These are phyloP conservation scores for Macrocentrus cingulum DNA, from an alignment of 1,140 invertebrate species.

Conservation along the genomic window DNA sequence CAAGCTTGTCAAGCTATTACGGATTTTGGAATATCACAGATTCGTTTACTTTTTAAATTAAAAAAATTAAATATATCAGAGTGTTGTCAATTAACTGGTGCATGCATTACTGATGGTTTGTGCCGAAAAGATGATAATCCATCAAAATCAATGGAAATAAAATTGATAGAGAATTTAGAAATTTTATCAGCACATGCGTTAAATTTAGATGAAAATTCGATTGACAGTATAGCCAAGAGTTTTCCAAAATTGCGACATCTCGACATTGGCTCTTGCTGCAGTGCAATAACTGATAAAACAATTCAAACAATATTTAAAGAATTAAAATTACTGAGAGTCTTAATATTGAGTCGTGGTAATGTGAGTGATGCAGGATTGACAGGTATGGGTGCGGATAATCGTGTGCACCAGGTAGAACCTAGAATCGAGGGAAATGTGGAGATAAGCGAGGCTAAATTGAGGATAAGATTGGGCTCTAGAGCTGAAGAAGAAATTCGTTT, in stretches of 20 bases:
- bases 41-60: constrained; percentile 61
- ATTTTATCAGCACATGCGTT: constrained; percentile 66
- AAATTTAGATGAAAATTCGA: constrained; percentile 63
- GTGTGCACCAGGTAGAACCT: constrained; percentile 12
- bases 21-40: constrained; percentile 60
- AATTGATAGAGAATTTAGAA: too few species aligned
- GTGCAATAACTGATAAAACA: constrained; percentile 68
- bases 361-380: constrained; percentile 69
- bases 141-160: too few species aligned
- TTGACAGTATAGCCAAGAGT: constrained; percentile 61
- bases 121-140: too few species aligned
- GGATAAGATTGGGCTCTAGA: constrained; percentile 65
- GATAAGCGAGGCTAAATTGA: constrained; percentile 36
- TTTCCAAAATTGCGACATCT: constrained; percentile 63
- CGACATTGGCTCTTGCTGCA: constrained; percentile 69
- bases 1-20: constrained; percentile 65
- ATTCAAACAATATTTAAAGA: constrained; percentile 66
- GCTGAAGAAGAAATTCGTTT: constrained; percentile 69
- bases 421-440: constrained; percentile 40
- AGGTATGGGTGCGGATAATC: constrained; percentile 55
- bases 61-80: constrained; percentile 67
- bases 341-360: constrained; percentile 68
- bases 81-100: constrained; percentile 65
- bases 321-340: constrained; percentile 61
- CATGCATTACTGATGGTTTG: constrained; percentile 63